Conservation (phyloP, 2,888 invertebrate species). For the Morinoia aosen region DNA sequence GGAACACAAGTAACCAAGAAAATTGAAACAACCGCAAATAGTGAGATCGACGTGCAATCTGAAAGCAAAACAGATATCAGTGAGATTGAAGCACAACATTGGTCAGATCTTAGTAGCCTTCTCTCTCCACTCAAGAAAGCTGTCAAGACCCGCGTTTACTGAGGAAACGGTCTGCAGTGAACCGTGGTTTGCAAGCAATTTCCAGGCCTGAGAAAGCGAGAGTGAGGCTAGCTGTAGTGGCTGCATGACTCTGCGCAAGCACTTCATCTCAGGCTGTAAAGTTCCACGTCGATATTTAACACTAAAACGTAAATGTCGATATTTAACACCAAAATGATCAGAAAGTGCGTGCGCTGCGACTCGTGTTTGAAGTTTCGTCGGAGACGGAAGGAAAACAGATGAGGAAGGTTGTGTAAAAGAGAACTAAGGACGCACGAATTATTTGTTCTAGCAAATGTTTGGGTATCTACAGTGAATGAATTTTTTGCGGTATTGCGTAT, state of each 20-base stretch:
- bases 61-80: not conserved
- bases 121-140: not conserved
- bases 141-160: not conserved
- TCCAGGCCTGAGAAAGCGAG: slow-evolving; percentile 6
- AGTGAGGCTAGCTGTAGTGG: not conserved
- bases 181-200: not conserved
- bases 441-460: not conserved
- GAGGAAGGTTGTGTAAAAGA: not conserved
- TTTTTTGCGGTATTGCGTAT: not conserved
- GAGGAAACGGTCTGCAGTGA: not conserved
- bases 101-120: not conserved
- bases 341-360: not conserved
- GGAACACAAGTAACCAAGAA: too few species aligned
- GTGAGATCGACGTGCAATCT: not conserved
- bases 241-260: not conserved
- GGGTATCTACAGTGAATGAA: not conserved
- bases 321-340: too few species aligned
- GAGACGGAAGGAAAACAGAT: not conserved
- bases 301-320: too few species aligned
- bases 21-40: not conserved
- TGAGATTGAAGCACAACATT: not conserved
- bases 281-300: not conserved
- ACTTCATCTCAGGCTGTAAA: not conserved
- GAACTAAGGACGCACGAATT: not conserved
- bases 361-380: not conserved